Percentiles rank a stretch among this genome's conserved stretches.
Conservation (phyloP, 2,113 vertebrate genomes). For the Aphelocoma coerulescens region DNA sequence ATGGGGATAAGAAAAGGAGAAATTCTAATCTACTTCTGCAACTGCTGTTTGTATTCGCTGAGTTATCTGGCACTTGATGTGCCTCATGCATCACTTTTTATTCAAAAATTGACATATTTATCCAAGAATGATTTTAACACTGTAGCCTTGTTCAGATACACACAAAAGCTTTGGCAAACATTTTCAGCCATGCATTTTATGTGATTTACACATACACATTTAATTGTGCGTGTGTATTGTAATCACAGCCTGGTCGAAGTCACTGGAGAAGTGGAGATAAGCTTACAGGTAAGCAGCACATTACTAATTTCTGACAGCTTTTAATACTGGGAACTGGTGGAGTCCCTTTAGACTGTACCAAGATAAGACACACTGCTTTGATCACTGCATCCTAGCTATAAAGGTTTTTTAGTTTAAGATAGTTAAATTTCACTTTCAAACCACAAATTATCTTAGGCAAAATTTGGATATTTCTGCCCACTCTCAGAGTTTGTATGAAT, state of each 20-base stretch:
- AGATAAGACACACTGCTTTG: background rate
- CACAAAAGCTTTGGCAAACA: background rate
- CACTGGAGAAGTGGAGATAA: background rate
- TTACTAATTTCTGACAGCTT: background rate
- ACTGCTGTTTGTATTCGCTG: background rate
- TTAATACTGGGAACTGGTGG: background rate
- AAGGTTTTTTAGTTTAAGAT: background rate
- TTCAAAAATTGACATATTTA: slow-evolving; percentile 19
- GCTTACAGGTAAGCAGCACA: background rate
- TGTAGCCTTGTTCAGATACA: background rate
- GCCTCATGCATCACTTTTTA: background rate
- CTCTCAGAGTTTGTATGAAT: background rate
- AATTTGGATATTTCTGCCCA: background rate
- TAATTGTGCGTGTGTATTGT: fast-evolving
- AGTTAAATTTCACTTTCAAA: background rate
- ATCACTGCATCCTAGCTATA: background rate
- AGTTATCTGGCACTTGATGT: background rate
- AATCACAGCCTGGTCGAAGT: background rate
- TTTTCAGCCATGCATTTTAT: background rate
- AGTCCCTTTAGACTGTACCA: background rate
- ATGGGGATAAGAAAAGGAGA: background rate
- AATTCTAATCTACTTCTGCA: background rate
- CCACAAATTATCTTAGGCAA: background rate
- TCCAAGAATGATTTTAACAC: background rate
- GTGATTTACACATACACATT: background rate